Conservation (phyloP, 2,888 invertebrate genomes). For the Drosophila gaucha region DNA sequence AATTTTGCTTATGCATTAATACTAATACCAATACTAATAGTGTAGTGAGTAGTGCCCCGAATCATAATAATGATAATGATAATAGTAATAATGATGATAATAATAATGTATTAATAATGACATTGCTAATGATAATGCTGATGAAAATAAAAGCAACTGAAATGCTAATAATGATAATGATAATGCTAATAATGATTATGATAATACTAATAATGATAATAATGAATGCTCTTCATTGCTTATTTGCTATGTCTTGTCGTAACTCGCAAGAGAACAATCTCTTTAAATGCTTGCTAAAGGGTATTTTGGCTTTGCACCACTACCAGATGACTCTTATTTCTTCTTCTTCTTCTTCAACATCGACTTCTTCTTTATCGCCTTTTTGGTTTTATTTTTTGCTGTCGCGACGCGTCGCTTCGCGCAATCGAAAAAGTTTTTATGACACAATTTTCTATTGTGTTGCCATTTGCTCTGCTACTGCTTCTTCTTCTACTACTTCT, state of each 20-base stretch:
- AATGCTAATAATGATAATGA: not conserved
- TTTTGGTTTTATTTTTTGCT: conserved; percentile 44
- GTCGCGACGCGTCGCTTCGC: conserved; percentile 61
- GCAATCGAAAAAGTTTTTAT: conserved; percentile 79
- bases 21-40: too few relatives aligned
- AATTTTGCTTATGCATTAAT: too few relatives aligned
- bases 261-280: not conserved
- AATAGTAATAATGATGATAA: not conserved
- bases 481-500: not conserved
- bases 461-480: conserved; percentile 54
- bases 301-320: conserved; percentile 5
- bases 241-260: not conserved
- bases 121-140: not conserved
- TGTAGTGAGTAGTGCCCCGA: too few relatives aligned
- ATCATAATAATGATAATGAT: too few relatives aligned
- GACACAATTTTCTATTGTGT: conserved; percentile 73
- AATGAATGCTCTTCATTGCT: too few relatives aligned
- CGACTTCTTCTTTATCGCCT: conserved; percentile 12
- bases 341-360: conserved; percentile 3
- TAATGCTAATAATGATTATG: not conserved
- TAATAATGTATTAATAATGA: not conserved
- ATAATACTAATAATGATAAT: too few relatives aligned
- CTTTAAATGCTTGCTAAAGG: not conserved
- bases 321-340: conserved; percentile 1
- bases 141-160: not conserved